A percentile compares a stretch with the other conserved stretches of the same genome.
Conservation (phyloP, 2,113 vertebrate genomes). For the Naja naja region DNA sequence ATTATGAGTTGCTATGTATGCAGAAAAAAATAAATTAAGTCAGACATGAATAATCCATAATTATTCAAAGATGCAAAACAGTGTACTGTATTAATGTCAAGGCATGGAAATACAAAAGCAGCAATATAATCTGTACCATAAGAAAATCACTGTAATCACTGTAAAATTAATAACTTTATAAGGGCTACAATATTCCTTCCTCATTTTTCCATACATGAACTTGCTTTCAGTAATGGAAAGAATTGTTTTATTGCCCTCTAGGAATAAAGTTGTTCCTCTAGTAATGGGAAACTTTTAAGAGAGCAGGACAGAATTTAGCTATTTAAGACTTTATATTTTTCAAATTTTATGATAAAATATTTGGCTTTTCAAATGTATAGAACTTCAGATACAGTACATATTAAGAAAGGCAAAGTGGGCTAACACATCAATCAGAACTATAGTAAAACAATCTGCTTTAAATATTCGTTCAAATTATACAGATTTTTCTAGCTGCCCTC, state of each 20-base stretch:
- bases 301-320: neutral
- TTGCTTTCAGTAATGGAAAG: neutral
- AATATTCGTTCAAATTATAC: neutral
- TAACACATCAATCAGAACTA: neutral
- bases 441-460: neutral
- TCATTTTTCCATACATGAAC: neutral
- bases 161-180: neutral
- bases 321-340: neutral
- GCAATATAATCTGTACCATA: neutral
- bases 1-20: neutral
- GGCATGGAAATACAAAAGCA: neutral
- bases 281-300: neutral
- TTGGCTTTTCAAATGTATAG: neutral
- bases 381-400: neutral
- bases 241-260: neutral
- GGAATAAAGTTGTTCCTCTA: neutral
- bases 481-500: neutral
- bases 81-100: neutral
- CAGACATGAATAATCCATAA: neutral
- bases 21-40: neutral
- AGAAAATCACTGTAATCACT: neutral
- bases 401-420: neutral
- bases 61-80: neutral
- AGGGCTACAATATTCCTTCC: neutral
- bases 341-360: neutral